Conservation (phyloP, 2,888 invertebrate genomes). For the Parthenolecanium corni region DNA sequence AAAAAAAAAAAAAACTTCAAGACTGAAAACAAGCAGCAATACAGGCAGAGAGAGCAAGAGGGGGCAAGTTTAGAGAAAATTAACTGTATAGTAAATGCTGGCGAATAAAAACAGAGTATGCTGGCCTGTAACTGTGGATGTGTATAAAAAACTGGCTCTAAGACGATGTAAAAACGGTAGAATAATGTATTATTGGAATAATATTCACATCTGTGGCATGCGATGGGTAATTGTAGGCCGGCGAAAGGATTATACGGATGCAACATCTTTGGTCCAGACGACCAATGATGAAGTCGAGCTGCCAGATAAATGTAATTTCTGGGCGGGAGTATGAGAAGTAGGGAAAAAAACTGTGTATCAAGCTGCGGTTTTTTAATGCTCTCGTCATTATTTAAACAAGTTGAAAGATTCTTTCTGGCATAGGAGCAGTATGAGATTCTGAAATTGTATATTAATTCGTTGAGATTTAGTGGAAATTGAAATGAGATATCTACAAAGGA, state of each 20-base stretch:
- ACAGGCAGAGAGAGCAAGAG: too few species aligned
- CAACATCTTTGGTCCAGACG: conserved; percentile 21
- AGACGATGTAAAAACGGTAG: neutral
- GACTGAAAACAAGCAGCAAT: too few species aligned
- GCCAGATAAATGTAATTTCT: conserved; percentile 19
- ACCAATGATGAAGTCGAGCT: conserved; percentile 19
- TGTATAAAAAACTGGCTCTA: too few species aligned
- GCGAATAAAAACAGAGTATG: too few species aligned
- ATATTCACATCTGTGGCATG: neutral
- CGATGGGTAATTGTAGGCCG: conserved; percentile 18
- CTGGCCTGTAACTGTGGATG: too few species aligned
- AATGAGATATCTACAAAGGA: too few species aligned
- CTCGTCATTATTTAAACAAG: conserved; percentile 1
- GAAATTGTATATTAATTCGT: too few species aligned
- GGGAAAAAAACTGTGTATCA: neutral
- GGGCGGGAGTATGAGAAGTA: conserved; percentile 22
- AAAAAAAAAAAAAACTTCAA: too few species aligned
- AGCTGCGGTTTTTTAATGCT: neutral
- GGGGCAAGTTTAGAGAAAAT: too few species aligned
- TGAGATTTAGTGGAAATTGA: too few species aligned
- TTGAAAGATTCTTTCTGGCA: neutral
- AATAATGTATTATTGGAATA: conserved; percentile 4
- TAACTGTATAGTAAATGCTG: too few species aligned
- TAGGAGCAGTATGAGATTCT: too few species aligned
- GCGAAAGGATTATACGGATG: conserved; percentile 16